Base-by-base conservation (phyloP, 2,113 vertebrate species). In the Sapayoa aenigma region DNA sequence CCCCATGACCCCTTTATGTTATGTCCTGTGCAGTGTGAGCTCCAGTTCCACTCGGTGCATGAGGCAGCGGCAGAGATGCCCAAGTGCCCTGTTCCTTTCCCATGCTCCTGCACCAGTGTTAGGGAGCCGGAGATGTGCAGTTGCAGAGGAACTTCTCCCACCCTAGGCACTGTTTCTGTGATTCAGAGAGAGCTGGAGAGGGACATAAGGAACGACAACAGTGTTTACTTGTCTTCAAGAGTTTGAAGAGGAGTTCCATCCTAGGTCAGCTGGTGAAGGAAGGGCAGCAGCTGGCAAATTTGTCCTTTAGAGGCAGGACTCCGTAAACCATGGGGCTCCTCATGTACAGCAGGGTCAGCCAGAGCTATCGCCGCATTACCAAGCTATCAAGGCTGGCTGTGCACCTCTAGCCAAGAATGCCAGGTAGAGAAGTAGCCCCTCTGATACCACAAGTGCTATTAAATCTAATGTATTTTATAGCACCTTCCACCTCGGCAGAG, bases 291-390 rank as follows among this genome's bases (percentile, higher is more conserved):
- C 75, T 69, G 28, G 30, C n/a, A 85, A 74, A n/a, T 60, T 82
- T 95, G 65, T 77, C 50, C 88, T 94, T 93, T 89, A 95, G 89
- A 90, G 90, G 89, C 79, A 84, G 62, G 55, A 66, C 52, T 49
- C 22, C 28, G 31, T 81, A 87, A 77, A 58, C 31, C 52, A 14
- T 7, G 33, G 12, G 62, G 47, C 7, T 87, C 27, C 68, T 92
- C 1, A 3, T 33, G 31, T 0, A 0, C 44, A 52, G 65, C 1
- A 10, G 39, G 46, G 55, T 90, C 0, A 0, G 28, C 28, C 47
- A 12, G 53, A 73, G n/a, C 30, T 50, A 9, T 42, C 0, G 0
- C 25, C 0, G 0, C 2, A 4, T 35, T 58, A 41, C 25, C 1
- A 5, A 67, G 58, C 35, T 74, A 7, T 5, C 0, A 2, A 69